These are phyloP conservation scores for Salvator merianae DNA, from an alignment of 2,113 vertebrate species.

Conservation along the genomic window DNA sequence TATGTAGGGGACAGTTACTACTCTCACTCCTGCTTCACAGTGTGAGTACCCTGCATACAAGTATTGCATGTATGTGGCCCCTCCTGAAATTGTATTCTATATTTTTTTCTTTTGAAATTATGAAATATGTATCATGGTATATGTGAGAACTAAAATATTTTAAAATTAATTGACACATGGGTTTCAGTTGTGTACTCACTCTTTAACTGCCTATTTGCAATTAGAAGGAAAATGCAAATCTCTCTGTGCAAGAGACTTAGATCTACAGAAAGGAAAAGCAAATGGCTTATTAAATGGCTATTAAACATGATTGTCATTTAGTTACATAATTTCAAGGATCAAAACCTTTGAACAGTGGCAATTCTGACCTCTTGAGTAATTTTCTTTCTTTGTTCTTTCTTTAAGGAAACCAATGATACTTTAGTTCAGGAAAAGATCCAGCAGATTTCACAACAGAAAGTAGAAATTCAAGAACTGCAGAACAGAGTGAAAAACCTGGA, in stretches of 20 bases:
- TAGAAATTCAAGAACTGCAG: conserved; percentile 72
- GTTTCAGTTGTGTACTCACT: neutral
- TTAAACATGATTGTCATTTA: conserved; percentile 9
- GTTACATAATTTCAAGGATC: conserved; percentile 8
- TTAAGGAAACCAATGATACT: conserved; percentile 77
- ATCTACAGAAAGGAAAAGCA: too few species aligned
- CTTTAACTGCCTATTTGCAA: neutral
- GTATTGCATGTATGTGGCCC: neutral
- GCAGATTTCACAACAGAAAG: conserved; percentile 74
- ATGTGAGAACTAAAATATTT: neutral
- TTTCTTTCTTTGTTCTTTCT: conserved; percentile 44
- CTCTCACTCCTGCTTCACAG: neutral
- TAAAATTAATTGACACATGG: neutral
- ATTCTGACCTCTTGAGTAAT: neutral
- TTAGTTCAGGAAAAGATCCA: conserved; percentile 76
- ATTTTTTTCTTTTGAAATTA: neutral
- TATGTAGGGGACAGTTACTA: neutral
- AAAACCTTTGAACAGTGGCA: neutral
- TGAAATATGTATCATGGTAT: neutral
- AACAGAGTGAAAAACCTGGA: conserved; percentile 75
- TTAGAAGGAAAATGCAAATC: too few species aligned
- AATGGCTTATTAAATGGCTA: too few species aligned
- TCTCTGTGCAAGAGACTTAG: too few species aligned
- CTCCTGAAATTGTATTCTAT: neutral
- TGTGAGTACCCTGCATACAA: neutral